Conservation (phyloP, 2,797 vertebrate genomes). For the Chloroceryle amazona region DNA sequence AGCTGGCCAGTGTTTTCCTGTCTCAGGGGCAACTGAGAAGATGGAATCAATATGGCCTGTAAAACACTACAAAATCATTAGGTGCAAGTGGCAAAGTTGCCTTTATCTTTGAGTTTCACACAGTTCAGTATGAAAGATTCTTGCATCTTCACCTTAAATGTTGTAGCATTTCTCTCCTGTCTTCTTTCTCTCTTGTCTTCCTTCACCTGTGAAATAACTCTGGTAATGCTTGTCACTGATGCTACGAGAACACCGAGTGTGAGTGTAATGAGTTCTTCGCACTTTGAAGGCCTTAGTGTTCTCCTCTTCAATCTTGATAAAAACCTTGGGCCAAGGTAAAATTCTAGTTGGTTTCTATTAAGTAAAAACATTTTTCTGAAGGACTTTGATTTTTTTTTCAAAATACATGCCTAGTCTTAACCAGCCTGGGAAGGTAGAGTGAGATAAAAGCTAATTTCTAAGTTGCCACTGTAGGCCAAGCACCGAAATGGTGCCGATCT, state of each 20-base stretch:
- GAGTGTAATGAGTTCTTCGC: slow-evolving; percentile 24
- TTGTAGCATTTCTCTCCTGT: not conserved
- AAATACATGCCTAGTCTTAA: slow-evolving; percentile 49
- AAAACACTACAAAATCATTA: not conserved
- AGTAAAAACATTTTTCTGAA: slow-evolving; percentile 54
- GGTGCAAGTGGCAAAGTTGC: not conserved
- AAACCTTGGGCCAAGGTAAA: slow-evolving; percentile 50
- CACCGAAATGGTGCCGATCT: slow-evolving; percentile 67
- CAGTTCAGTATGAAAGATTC: not conserved
- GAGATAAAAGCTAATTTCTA: slow-evolving; percentile 61
- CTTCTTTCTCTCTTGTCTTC: not conserved
- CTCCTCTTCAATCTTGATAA: slow-evolving; percentile 67
- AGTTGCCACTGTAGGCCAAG: slow-evolving; percentile 63
- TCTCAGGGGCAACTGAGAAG: not conserved
- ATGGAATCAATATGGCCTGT: not conserved
- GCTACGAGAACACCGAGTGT: not conserved
- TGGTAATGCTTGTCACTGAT: not conserved
- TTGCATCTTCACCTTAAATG: slow-evolving; percentile 18
- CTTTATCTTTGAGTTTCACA: not conserved
- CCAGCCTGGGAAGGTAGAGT: slow-evolving; percentile 57
- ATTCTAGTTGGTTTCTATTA: slow-evolving; percentile 46
- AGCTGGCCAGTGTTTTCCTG: not conserved
- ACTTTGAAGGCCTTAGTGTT: slow-evolving; percentile 47
- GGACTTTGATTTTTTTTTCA: slow-evolving; percentile 61
- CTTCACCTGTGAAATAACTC: slow-evolving; percentile 15